Evolutionary conservation across 1,140 invertebrate genomes (phyloP).

Genomic region (Nasonia longicornis): DNA sequence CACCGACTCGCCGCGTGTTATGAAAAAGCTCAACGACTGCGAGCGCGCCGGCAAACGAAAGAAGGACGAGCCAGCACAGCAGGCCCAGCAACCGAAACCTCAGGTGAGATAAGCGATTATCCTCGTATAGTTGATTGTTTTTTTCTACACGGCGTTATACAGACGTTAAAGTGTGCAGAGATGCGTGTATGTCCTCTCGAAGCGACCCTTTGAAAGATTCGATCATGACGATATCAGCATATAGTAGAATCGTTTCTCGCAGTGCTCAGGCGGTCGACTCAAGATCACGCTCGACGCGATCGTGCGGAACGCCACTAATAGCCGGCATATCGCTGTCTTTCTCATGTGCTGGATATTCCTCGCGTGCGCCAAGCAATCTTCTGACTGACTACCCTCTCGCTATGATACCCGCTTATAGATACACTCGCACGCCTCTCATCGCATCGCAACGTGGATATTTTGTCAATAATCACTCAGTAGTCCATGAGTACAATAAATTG

Average conservation of each 20-base stretch:
- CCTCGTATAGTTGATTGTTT: background rate
- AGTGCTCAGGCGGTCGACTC: constrained; percentile 19
- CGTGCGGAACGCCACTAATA: constrained; percentile 24
- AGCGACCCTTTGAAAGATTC: background rate
- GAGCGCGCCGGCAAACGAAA: constrained; percentile 80
- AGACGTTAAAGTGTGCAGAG: background rate
- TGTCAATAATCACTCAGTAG: background rate
- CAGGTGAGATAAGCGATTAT: constrained; percentile 57
- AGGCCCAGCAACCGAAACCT: constrained; percentile 67
- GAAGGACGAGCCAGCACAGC: constrained; percentile 75
- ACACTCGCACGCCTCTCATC: too few relatives aligned
- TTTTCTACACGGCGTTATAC: background rate
- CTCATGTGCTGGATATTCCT: constrained; percentile 40
- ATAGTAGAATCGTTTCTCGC: constrained; percentile 30
- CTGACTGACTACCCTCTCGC: background rate
- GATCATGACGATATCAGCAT: background rate
- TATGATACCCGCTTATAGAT: too few relatives aligned
- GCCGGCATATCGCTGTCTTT: constrained; percentile 38
- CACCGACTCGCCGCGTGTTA: constrained; percentile 88
- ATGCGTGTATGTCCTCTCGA: background rate
- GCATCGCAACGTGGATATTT: background rate
- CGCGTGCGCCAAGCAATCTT: constrained; percentile 13
- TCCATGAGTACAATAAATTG: background rate
- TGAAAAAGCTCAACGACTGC: constrained; percentile 87
- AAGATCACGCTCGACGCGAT: constrained; percentile 34